These are phyloP conservation scores for Alces alces DNA, from an alignment of 2,113 vertebrate species.

Conservation along the genomic window DNA sequence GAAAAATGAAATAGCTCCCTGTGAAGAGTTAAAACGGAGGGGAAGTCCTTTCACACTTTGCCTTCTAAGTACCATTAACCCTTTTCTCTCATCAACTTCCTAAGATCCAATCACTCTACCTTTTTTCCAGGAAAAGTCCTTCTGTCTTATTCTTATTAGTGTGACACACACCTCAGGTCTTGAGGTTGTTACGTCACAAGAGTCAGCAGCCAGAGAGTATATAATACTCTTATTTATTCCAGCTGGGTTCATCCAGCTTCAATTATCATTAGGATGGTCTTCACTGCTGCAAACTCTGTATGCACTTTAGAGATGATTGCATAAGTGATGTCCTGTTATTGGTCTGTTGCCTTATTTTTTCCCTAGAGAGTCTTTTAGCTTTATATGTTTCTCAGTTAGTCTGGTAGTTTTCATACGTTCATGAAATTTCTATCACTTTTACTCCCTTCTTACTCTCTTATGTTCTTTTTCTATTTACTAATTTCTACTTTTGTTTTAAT, in stretches of 20 bases:
- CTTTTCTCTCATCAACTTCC: neutral
- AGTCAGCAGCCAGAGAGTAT: neutral
- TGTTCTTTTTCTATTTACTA: neutral
- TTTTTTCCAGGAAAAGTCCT: neutral
- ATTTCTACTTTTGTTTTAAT: neutral
- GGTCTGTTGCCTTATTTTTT: neutral
- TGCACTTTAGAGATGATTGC: neutral
- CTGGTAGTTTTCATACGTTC: neutral
- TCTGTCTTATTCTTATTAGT: neutral
- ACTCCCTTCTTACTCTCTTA: neutral
- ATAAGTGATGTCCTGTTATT: neutral
- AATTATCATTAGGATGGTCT: neutral
- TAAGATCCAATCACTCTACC: neutral
- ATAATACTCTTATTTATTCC: neutral
- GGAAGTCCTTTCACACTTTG: neutral
- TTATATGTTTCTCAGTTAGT: neutral
- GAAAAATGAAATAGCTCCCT: neutral
- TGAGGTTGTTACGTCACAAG: neutral
- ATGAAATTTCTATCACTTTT: neutral
- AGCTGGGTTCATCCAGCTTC: neutral
- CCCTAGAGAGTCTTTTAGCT: neutral
- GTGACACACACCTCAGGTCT: neutral
- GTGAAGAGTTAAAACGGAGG: neutral
- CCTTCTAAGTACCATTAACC: neutral
- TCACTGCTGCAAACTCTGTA: neutral